Evolutionary conservation across 2,113 vertebrate species (phyloP), one percentile per base, ranked within the genome.

Genomic region (Elephas maximus): DNA sequence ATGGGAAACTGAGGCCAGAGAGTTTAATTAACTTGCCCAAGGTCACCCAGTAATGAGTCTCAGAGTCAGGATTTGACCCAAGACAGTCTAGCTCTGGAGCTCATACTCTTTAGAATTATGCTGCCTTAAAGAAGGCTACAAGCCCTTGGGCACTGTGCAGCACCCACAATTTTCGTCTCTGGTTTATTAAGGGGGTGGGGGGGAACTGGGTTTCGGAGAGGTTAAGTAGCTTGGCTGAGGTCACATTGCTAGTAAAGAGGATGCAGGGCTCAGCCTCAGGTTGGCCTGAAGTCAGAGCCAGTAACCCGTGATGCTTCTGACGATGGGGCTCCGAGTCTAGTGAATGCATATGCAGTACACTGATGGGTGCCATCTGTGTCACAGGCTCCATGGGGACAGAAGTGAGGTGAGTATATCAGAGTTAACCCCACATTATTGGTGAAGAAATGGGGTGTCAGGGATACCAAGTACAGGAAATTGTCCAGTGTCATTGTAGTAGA

Each of bases 341-440:
- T 12, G n/a, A 20, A 0, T 8, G 12, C 2, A 1, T 0, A 2
- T 8, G 18, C 57, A 6, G 0, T 11, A 33, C 15, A 8, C 23
- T 41, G 1, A 8, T 41, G 23, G 44, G 23, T 23, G 33, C 11
- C 53, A 9, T 62, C 57, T 74, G 0, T 37, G 8, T 2, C 14
- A 0, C 63, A 60, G 60, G 21, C 30, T 51, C 67, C 24, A 0
- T 0, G 0, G 44, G 51, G 41, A 82, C 18, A 30, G 60, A n/a
- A n/a, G 7, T 7, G 20, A 78, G 23, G 10, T 41, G 33, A 7
- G 4, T 30, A 0, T 44, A 14, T 62, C 37, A 30, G 28, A 21
- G 17, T 45, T 57, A 41, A 30, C 48, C 6, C 14, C 65, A 57
- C 1, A 8, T 12, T 48, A n/a, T 11, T 44, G n/a, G 30, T 20